Base-by-base conservation (phyloP, 2,888 invertebrate species). In the Latrodectus hesperus region DNA sequence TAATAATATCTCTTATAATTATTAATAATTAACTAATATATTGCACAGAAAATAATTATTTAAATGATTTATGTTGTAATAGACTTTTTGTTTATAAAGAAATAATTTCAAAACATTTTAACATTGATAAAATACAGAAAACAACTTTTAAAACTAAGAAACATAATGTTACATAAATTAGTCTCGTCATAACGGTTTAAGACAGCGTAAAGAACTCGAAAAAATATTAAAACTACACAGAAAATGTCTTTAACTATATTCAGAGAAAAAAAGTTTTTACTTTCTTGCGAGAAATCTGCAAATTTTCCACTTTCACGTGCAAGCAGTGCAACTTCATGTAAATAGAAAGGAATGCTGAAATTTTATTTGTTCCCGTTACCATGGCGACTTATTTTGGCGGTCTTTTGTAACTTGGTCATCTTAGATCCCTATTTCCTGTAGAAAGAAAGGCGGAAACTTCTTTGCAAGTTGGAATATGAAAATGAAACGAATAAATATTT, bases 401-500 rank as follows among this genome's bases (percentile, higher is more conserved):
- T 38, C 38, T 38, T 38, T 38, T 38, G 1, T 38, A 38, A 38
- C 38, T 38, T 38, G 38, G 38, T 38, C 38, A 38, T 38, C 38
- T 38, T 6, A 38, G 38, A 38, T 16, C 60, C n/a, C n/a, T 12
- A 14, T 16, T 60, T 60, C 10, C 60, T 11, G 10, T n/a, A n/a
- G 60, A 60, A 60, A 16, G 3, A 60, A 60, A 11, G n/a, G 60
- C 60, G 60, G 60, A 60, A 60, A 14, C 60, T 60, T 60, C 6
- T 60, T n/a, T n/a, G 60, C 14, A 60, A 60, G 60, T 51, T 17
- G 60, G 60, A 60, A 75, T 53, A 71, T 53, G 60, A 49, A n/a
- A 26, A 38, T 16, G 17, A 72, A 71, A 16, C 55, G 38, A 22
- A 49, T 80, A 80, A 71, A 80, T 80, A 80, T 80, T 80, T 80